Evolutionary conservation across 2,797 vertebrate species (phyloP), one percentile per base, ranked within the genome.

Genomic region (Ptychadena robeensis): DNA sequence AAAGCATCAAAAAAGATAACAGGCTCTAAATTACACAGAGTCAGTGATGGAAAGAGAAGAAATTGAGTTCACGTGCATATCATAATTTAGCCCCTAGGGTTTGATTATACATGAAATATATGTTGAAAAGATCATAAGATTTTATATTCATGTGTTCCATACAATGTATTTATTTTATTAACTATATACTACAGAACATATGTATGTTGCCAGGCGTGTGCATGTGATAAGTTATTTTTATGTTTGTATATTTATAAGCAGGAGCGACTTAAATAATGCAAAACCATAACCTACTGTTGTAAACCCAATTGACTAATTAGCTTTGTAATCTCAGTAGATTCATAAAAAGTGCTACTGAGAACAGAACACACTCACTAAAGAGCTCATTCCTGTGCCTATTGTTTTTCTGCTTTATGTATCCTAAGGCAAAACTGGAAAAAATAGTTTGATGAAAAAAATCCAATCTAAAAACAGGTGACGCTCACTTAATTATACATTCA

Each of bases 301-400:
- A 78, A 78, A 68, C 28, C 35, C 34, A 34, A 38, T 48, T 78
- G 40, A 78, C 63, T 78, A 78, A 77, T 64, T 77, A 77, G 64
- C 74, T 66, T 77, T 48, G 63, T 76, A 77, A 78, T 67, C 48
- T 67, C 63, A 78, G 38, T 28, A 78, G 75, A 78, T 31, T 65
- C 63, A 53, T 78, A 53, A 78, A 78, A 78, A 78, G 40, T 64
- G 34, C 75, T 67, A 53, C 63, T 30, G 37, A 67, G 75, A 32
- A 18, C 63, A 66, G 40, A 31, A 35, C 35, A 67, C 32, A 67
- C 44, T 53, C 75, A 78, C 67, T 66, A 78, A 78, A 67, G 38
- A 78, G 64, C 30, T 64, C 34, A 78, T 78, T 78, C 53, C 63
- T 7, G 18, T 67, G 75, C 38, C 48, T 30, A 78, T 78, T 78